phyloP scores from a whole-genome alignment of 2,797 vertebrate species.

The Microchirus variegatus region DNA sequence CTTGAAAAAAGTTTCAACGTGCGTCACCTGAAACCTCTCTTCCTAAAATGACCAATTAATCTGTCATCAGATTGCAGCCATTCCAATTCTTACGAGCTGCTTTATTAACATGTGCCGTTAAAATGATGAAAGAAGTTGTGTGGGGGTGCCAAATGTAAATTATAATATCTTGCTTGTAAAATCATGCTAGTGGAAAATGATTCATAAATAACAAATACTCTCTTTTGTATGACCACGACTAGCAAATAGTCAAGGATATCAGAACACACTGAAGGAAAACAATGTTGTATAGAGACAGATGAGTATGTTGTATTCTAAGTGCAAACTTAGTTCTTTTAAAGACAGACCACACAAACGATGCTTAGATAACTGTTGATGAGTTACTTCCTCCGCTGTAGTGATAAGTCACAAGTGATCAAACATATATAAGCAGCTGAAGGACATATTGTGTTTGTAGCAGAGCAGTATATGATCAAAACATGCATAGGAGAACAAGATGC shows the following conservation, averaged over 20 bases:
- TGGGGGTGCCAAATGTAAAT: constrained; percentile 33
- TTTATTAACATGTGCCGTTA: constrained; percentile 47
- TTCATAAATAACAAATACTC: constrained; percentile 48
- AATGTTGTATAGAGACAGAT: neutral
- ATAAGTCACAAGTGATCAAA: constrained; percentile 17
- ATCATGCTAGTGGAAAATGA: constrained; percentile 66
- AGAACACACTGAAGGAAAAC: constrained; percentile 23
- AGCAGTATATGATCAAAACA: neutral
- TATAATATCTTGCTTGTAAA: constrained; percentile 60
- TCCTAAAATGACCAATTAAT: constrained; percentile 63
- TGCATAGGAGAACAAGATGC: no score
- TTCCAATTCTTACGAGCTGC: constrained; percentile 52
- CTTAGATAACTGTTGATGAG: neutral
- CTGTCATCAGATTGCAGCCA: constrained; percentile 59
- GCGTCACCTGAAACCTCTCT: constrained; percentile 59
- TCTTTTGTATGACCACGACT: constrained; percentile 21
- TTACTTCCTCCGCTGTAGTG: neutral
- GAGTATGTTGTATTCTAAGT: neutral
- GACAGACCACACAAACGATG: neutral
- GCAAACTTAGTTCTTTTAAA: no score
- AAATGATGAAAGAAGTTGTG: constrained; percentile 64
- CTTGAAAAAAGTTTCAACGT: constrained; percentile 59
- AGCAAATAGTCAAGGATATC: constrained; percentile 24
- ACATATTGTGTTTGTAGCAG: constrained; percentile 7
- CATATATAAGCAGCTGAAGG: constrained; percentile 17